Evolutionary conservation across 53 echinoderm and acorn worm genomes (phyloP), one percentile per base, ranked within the genome.

Genomic region (Antedon mediterranea): DNA sequence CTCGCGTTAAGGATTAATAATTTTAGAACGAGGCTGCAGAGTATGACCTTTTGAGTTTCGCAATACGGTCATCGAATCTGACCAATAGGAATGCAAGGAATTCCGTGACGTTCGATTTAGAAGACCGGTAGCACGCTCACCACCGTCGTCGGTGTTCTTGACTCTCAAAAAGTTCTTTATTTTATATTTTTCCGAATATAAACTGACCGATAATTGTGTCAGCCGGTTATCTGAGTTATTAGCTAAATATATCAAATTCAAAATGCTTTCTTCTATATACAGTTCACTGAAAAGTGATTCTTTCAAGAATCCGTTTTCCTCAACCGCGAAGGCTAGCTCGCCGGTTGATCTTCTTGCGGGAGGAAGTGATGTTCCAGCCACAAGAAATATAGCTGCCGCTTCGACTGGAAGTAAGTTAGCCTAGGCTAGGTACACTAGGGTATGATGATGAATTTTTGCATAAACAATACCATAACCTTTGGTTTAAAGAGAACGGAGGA

Each of bases 201-300:
- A 57, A 57, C 20, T 11, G 57, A 57, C 23, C 23, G 7, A 57
- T 57, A 57, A 57, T 20, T 33, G 23, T 76, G 7, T 34, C 76
- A 33, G 34, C 23, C 3, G 18, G 3, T 26, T 74, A 3, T 32
- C 34, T 73, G 11, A 28, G 6, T 32, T 73, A 32, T 31, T 73
- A 30, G 30, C 29, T 31, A 32, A 73, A 28, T 14, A 32, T 23
- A 80, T 42, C 83, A 90, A 86, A 84, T 43, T 84, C 78, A 93
- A 88, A 71, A 93, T 93, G 93, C 87, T 93, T 90, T 87, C 90
- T 75, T 81, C 93, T 79, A 74, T 93, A 84, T 76, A 90, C 74
- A 90, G 90, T 81, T 76, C 76, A 43, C 83, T 86, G 28, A 93
- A 90, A 86, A 86, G 83, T 76, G 89, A 92, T 85, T 78, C 84